Evolutionary conservation across 2,113 vertebrate genomes (phyloP), one percentile per base, ranked within the genome.

Genomic region (Colius striatus): DNA sequence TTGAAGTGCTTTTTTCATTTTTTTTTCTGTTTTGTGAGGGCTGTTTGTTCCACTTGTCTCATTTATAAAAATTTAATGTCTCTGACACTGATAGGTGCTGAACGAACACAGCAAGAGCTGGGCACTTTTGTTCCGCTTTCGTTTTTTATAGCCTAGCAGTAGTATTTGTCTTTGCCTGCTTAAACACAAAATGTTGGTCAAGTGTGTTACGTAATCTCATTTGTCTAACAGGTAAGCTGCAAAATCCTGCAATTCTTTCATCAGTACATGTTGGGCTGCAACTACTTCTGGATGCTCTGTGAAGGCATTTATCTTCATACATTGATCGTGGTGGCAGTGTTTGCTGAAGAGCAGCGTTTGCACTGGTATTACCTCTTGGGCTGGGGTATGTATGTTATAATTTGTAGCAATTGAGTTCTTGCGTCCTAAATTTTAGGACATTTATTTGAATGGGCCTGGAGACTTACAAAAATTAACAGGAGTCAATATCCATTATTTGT

Each of bases 281-380:
- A 99, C 86, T 99, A 99, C 74, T 99, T 99, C 98, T 99, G 99
- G 99, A 99, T 99, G 99, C 99, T 99, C 11, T 99, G 99, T 0
- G 99, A 99, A 93, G 99, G 99, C 57, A 99, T 99, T 95, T 99
- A 99, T 88, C 98, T 99, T 50, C 99, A 99, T 95, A 99, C 99
- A 0, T 98, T 99, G 91, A 99, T 99, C 1, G 99, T 99, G 92
- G 98, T 99, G 95, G 98, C 99, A 0, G 99, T 99, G 76, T 99
- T 99, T 78, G 98, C 98, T 0, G 99, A 99, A 83, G 98, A 99
- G 23, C 99, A 99, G 67, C 98, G 98, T 36, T 92, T 99, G 93
- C 98, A 98, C 75, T 99, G 99, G 99, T 99, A 99, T 96, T 99
- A 99, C 94, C 98, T 99, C 34, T 94, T 99, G 67, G 99, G 99